Evolutionary conservation across 2,113 vertebrate genomes (phyloP).

Genomic region (Trogon surrucura): DNA sequence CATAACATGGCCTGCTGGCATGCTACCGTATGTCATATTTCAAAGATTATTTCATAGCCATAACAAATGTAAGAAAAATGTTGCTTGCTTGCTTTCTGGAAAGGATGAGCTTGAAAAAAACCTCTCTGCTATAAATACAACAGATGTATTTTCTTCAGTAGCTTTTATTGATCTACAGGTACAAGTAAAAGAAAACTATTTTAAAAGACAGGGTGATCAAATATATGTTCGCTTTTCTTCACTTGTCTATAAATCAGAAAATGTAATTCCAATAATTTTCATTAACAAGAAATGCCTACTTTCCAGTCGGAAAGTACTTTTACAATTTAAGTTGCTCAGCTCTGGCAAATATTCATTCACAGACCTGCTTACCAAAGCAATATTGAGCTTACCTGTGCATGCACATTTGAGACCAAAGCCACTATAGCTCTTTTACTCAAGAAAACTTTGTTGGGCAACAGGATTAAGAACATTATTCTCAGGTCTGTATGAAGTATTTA

Average conservation of each 20-base stretch:
- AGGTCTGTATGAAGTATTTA: neutral
- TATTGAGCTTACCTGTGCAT: neutral
- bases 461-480: neutral
- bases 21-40: neutral
- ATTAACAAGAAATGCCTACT: neutral
- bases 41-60: neutral
- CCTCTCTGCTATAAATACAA: neutral
- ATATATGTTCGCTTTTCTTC: neutral
- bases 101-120: constrained; percentile 6
- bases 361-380: neutral
- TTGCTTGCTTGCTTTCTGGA: neutral
- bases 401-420: neutral
- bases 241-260: constrained; percentile 19
- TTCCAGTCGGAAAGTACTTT: neutral
- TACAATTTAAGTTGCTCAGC: neutral
- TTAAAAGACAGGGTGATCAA: neutral
- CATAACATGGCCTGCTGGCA: neutral
- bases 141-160: neutral
- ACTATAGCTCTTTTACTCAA: neutral
- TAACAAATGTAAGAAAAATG: neutral
- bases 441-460: neutral
- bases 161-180: neutral
- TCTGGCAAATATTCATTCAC: neutral
- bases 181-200: neutral
- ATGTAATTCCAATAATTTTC: neutral